Percentiles rank a stretch among this genome's conserved stretches.
phyloP scores from a whole-genome alignment of 2,113 vertebrate species.

The Halichoerus grypus region DNA sequence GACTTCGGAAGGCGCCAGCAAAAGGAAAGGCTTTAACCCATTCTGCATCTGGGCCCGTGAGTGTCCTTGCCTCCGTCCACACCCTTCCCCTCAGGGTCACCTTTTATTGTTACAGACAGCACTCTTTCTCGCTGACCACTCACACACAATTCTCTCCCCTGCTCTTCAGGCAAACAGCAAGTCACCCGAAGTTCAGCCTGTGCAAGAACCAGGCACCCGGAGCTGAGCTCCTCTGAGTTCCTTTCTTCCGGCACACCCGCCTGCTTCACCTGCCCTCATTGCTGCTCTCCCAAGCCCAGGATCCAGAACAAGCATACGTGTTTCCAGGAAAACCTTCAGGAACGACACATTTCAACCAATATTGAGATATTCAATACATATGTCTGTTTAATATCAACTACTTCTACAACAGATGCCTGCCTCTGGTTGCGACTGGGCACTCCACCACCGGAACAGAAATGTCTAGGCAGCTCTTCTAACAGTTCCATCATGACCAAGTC shows the following conservation, averaged over 20 bases:
- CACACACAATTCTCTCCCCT: neutral
- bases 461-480: neutral
- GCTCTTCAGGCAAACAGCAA: neutral
- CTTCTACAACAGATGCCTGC: neutral
- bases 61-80: conserved; percentile 37
- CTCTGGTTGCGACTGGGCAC: neutral
- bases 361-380: neutral
- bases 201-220: neutral
- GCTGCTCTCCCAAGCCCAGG: neutral
- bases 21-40: conserved; percentile 58
- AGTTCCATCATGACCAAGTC: neutral
- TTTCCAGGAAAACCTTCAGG: conserved; percentile 50
- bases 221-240: neutral
- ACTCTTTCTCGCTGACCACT: neutral
- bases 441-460: neutral
- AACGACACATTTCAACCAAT: neutral
- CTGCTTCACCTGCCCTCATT: neutral
- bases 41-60: neutral
- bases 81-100: conserved; percentile 48
- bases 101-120: neutral
- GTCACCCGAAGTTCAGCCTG: neutral
- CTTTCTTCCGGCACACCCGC: neutral
- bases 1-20: conserved; percentile 64
- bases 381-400: neutral
- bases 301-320: neutral